Conservation (phyloP, 2,888 invertebrate species). For the Polydrusus pterygomalis region DNA sequence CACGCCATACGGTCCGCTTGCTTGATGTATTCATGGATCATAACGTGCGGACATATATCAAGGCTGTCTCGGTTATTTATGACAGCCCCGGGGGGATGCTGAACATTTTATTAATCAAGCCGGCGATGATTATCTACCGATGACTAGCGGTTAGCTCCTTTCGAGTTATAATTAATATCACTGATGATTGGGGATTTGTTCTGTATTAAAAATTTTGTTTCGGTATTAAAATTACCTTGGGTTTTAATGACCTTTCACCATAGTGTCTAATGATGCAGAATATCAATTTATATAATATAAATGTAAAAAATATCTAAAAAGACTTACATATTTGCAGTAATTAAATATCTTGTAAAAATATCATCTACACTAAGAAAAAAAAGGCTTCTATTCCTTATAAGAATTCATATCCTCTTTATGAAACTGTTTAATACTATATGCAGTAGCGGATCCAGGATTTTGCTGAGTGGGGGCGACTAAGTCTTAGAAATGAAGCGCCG, state of each 20-base stretch:
- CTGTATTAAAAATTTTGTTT: conserved; percentile 49
- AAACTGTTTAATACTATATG: too few species aligned
- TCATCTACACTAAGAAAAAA: too few species aligned
- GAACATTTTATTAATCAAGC: conserved; percentile 65
- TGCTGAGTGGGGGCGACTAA: too few species aligned
- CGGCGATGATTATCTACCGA: conserved; percentile 62
- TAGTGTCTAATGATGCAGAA: conserved; percentile 13
- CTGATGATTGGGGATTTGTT: conserved; percentile 53
- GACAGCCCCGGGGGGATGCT: conserved; percentile 61
- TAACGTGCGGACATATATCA: conserved; percentile 67
- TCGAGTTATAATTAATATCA: conserved; percentile 57
- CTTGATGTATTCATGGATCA: conserved; percentile 67
- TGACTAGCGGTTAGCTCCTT: conserved; percentile 56
- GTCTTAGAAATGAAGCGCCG: too few species aligned
- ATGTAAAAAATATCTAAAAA: not conserved
- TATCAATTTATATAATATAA: conserved; percentile 3
- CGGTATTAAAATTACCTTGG: conserved; percentile 36
- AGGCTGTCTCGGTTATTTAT: conserved; percentile 68
- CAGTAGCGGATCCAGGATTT: too few species aligned
- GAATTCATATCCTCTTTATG: too few species aligned
- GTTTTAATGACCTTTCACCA: conserved; percentile 28
- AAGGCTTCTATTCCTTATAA: too few species aligned
- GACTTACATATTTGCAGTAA: not conserved
- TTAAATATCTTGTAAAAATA: too few species aligned
- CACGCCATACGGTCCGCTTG: conserved; percentile 55